phyloP scores from a whole-genome alignment of 53 echinoderm and acorn worm genomes.

The Glandiceps talaboti region DNA sequence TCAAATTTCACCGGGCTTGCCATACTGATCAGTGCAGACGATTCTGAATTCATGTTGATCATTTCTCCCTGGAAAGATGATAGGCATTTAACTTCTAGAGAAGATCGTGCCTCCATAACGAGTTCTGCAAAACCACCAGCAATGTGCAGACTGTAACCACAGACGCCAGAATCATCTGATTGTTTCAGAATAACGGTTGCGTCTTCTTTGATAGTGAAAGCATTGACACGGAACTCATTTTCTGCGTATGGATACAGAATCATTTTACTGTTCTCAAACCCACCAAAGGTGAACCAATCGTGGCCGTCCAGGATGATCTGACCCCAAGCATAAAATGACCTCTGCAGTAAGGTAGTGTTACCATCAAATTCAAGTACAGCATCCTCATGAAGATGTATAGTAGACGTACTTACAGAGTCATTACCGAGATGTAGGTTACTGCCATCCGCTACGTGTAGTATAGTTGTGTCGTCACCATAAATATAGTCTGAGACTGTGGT shows the following conservation, averaged over 20 bases:
- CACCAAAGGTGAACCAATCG: conserved; percentile 25
- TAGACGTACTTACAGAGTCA: conserved; percentile 6
- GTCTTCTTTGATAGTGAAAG: conserved; percentile 24
- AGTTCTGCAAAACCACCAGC: conserved; percentile 12
- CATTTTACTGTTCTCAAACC: neutral
- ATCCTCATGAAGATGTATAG: conserved; percentile 15
- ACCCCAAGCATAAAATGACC: conserved; percentile 33
- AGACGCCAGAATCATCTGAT: conserved; percentile 21
- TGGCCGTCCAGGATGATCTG: conserved; percentile 5
- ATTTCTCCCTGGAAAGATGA: neutral
- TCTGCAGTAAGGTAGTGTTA: conserved; percentile 8
- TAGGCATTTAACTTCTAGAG: conserved; percentile 38
- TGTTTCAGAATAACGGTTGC: conserved; percentile 22
- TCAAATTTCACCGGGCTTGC: neutral
- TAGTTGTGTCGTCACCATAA: conserved; percentile 19
- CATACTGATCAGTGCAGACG: neutral
- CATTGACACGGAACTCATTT: neutral
- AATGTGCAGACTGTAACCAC: conserved; percentile 56
- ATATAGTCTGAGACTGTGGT: conserved; percentile 10
- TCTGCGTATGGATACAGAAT: neutral
- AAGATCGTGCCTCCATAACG: conserved; percentile 29
- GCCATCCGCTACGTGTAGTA: conserved; percentile 27
- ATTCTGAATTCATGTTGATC: neutral
- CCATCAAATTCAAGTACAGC: conserved; percentile 15
- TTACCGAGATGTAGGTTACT: conserved; percentile 5